Percentiles rank a stretch among this genome's conserved stretches.
These are phyloP conservation scores for Microctenopoma stevenorrisi DNA, from an alignment of 2,797 vertebrate genomes.

Conservation along the genomic window DNA sequence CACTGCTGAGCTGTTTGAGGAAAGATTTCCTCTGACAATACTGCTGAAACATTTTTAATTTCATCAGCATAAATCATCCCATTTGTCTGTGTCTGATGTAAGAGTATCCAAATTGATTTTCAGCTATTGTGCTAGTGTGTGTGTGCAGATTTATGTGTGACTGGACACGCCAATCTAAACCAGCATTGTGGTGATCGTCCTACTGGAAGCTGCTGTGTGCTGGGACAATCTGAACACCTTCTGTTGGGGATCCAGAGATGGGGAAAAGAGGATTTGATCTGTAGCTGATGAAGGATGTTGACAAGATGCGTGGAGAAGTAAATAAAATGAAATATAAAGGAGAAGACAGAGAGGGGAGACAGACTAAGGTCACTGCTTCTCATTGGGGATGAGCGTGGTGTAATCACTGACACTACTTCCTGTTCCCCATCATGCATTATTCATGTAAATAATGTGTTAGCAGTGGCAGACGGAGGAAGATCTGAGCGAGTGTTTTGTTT, in stretches of 20 bases:
- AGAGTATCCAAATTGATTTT: conserved; percentile 29
- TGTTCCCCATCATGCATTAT: conserved; percentile 70
- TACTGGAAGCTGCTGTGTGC: conserved; percentile 9
- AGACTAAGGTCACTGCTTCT: conserved; percentile 34
- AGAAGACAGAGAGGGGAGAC: background rate
- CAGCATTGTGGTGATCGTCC: conserved; percentile 5
- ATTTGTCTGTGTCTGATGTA: conserved; percentile 27
- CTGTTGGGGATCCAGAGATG: background rate
- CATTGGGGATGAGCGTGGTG: conserved; percentile 38
- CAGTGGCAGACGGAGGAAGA: conserved; percentile 45
- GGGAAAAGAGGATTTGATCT: background rate
- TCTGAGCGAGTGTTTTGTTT: conserved; percentile 61
- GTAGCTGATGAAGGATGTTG: background rate
- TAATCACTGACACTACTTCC: conserved; percentile 54
- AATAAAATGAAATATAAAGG: background rate
- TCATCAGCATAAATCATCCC: conserved; percentile 24
- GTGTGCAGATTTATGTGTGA: conserved; percentile 13
- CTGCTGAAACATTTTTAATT: conserved; percentile 31
- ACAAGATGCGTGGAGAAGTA: background rate
- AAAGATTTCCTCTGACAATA: conserved; percentile 41
- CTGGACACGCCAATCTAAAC: conserved; percentile 9
- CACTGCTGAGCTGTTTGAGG: conserved; percentile 4
- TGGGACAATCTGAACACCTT: conserved; percentile 15
- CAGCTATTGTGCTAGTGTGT: conserved; percentile 3
- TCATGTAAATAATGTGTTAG: conserved; percentile 60